phyloP scores from a whole-genome alignment of 30 jellyfish, hydroid and myxozoan species.

The Sanderia malayensis region DNA sequence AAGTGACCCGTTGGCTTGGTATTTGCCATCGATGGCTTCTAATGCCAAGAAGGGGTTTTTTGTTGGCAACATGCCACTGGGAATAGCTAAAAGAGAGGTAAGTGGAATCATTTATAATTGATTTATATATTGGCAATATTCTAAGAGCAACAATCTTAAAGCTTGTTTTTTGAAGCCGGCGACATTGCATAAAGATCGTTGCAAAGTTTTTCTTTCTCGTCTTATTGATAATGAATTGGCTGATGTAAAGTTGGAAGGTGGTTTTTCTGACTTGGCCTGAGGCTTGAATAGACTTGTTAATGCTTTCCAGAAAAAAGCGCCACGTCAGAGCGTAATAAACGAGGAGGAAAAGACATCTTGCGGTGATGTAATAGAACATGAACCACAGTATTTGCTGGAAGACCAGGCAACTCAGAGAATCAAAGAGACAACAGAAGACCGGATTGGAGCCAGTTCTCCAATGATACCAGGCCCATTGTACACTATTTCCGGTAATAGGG shows the following conservation, averaged over 20 bases:
- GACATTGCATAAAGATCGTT: too few relatives aligned
- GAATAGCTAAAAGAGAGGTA: not conserved
- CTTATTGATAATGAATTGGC: too few relatives aligned
- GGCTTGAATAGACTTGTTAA: too few relatives aligned
- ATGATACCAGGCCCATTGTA: conserved; percentile 23
- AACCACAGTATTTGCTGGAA: not conserved
- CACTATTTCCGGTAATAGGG: not conserved
- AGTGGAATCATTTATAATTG: too few relatives aligned
- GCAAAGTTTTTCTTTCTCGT: too few relatives aligned
- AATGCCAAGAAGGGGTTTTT: not conserved
- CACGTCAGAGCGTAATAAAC: not conserved
- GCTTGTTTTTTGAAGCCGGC: too few relatives aligned
- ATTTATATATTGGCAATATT: too few relatives aligned
- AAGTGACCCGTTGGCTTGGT: conserved; percentile 49
- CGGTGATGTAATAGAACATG: conserved; percentile 18
- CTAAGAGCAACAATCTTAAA: too few relatives aligned
- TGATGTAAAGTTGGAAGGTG: too few relatives aligned
- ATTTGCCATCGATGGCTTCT: conserved; percentile 7
- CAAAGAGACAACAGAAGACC: conserved; percentile 17
- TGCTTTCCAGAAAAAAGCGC: not conserved
- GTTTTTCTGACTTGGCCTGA: too few relatives aligned
- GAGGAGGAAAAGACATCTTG: conserved; percentile 28
- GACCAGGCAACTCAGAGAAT: conserved; percentile 16
- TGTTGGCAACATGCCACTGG: not conserved
- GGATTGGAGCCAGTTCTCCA: conserved; percentile 16